Evolutionary conservation across 2,888 invertebrate species (phyloP), one percentile per base, ranked within the genome.

Genomic region (Petrolisthes manimaculis): DNA sequence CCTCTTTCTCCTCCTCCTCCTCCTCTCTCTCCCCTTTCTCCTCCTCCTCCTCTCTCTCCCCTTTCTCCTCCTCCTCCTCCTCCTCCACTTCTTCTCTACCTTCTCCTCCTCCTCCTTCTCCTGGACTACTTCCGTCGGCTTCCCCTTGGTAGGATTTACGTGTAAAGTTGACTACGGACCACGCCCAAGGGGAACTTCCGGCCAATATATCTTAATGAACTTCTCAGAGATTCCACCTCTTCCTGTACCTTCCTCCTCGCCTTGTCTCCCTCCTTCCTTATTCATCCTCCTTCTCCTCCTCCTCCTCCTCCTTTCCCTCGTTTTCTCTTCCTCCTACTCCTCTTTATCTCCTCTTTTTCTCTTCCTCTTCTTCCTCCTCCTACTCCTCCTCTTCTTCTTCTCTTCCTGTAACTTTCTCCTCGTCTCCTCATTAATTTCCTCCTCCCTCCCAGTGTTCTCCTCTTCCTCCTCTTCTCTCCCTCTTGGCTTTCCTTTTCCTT

Each of bases 391-490:
- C 9, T 21, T 75, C 6, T 3, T 37, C n/a, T 77, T 24, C 37
- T 4, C 24, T 21, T 4, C 21, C 77, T 37, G 5, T 24, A 24
- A 5, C n/a, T n/a, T n/a, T n/a, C 5, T 24, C n/a, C 5, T 0
- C 14, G 8, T 5, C 18, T 14, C 51, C 18, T 37, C 21, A 9
- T 53, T 9, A 53, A 37, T 69, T 4, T n/a, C 69, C 51, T 0
- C 54, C 18, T 53, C 51, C 82, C 51, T 67, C 51, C 61, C 51
- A 14, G 8, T 21, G 8, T 18, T 51, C 37, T 21, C 71, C 71
- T 18, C 82, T n/a, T 51, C 82, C 56, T 21, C 55, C n/a, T 24
- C 81, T 37, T 24, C 24, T 24, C 61, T 37, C 9, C 82, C 82
- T 4, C 69, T 14, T 6, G 6, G 4, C 78, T 4, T 8, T 53